Evolutionary conservation across 2,888 invertebrate species (phyloP).

Genomic region (Eupithecia centaureata): DNA sequence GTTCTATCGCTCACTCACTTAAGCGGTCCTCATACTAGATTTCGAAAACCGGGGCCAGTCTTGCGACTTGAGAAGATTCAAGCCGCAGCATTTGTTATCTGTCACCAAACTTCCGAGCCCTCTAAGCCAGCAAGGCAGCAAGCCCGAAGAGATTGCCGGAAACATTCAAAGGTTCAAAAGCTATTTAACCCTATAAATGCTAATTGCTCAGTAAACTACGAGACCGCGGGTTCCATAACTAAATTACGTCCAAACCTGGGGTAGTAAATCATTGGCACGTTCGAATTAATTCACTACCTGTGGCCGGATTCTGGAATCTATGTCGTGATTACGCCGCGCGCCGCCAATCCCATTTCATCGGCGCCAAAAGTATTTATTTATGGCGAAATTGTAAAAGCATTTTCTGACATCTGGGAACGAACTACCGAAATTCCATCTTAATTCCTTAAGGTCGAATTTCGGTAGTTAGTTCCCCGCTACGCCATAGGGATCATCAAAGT

Average conservation of each 20-base stretch:
- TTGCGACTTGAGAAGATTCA: neutral
- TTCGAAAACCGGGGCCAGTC: neutral
- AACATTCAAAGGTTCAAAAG: constrained; percentile 33
- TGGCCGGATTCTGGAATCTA: constrained; percentile 41
- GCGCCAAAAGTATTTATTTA: neutral
- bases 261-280: constrained; percentile 75
- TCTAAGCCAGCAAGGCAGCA: neutral
- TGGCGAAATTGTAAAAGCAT: neutral
- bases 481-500: too few relatives aligned
- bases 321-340: neutral
- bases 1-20: too few relatives aligned
- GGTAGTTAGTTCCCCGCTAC: too few relatives aligned
- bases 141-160: constrained; percentile 35
- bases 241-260: constrained; percentile 66
- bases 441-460: too few relatives aligned
- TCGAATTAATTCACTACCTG: constrained; percentile 74
- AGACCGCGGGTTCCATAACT: constrained; percentile 64
- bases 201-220: constrained; percentile 66
- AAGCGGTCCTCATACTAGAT: too few relatives aligned
- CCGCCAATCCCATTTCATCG: neutral
- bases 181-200: constrained; percentile 49
- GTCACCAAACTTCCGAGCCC: constrained; percentile 16
- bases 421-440: too few relatives aligned
- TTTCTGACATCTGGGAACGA: too few relatives aligned
- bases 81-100: neutral